Conservation (phyloP, 2,888 invertebrate genomes). For the Phaonia tiefii region DNA sequence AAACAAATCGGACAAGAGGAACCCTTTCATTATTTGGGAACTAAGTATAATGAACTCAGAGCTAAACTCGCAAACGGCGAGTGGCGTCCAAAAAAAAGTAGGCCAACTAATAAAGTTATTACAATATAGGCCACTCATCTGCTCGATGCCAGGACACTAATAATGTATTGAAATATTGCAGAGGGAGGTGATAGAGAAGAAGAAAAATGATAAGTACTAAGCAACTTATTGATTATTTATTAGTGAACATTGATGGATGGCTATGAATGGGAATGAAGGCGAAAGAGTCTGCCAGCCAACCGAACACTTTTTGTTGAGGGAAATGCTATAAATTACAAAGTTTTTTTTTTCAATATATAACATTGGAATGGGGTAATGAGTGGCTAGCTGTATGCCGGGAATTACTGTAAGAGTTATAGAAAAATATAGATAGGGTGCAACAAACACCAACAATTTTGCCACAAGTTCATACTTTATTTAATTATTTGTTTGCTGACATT, state of each 20-base stretch:
- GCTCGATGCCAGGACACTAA: slow-evolving; percentile 33
- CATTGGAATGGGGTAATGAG: neutral
- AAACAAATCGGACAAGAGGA: neutral
- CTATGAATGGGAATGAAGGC: no score
- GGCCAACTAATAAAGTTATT: slow-evolving; percentile 45
- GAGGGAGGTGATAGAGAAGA: no score
- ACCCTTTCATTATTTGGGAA: neutral
- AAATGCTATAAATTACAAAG: slow-evolving; percentile 55
- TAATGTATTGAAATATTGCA: slow-evolving; percentile 51
- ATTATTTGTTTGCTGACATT: slow-evolving; percentile 42
- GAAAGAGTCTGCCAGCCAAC: neutral
- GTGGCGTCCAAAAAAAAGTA: neutral
- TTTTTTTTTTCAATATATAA: no score
- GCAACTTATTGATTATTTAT: slow-evolving; percentile 39
- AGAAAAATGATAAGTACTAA: neutral
- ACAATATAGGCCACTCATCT: slow-evolving; percentile 43
- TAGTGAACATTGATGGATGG: slow-evolving; percentile 22
- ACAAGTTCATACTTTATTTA: slow-evolving; percentile 18
- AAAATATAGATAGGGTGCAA: slow-evolving; percentile 28
- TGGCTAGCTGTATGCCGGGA: neutral
- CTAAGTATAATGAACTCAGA: neutral
- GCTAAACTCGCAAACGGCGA: neutral
- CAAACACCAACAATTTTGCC: slow-evolving; percentile 9
- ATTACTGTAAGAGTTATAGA: neutral
- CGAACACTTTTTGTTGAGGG: neutral